These are phyloP conservation scores for Choristoneura fumiferana DNA, from an alignment of 1,140 invertebrate genomes.

Conservation along the genomic window DNA sequence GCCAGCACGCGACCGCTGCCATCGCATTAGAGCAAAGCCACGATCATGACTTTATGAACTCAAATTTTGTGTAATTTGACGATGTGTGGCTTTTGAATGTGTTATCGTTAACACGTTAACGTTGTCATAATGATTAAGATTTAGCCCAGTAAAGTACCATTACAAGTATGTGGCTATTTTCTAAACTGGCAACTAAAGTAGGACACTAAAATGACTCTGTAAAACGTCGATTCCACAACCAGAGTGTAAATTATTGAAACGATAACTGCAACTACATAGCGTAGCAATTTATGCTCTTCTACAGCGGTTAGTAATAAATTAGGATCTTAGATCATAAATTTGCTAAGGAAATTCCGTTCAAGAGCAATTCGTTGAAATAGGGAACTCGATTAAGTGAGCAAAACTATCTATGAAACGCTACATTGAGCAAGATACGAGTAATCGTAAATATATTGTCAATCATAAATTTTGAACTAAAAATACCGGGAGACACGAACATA, in stretches of 20 bases:
- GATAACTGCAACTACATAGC: slow-evolving; percentile 37
- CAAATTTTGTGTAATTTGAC: slow-evolving; percentile 28
- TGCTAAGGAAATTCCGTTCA: background rate
- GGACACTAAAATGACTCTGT: too few species aligned
- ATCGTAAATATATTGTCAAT: too few species aligned
- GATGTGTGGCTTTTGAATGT: background rate
- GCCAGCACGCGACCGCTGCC: slow-evolving; percentile 48
- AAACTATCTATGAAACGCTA: too few species aligned
- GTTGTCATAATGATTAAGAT: too few species aligned
- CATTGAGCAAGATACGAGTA: too few species aligned
- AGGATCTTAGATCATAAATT: slow-evolving; percentile 47
- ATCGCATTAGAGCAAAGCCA: slow-evolving; percentile 34
- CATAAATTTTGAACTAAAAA: too few species aligned
- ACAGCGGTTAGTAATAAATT: slow-evolving; percentile 55
- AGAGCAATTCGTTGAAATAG: background rate
- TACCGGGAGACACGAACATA: too few species aligned
- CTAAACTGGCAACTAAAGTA: too few species aligned
- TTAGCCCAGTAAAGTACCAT: too few species aligned
- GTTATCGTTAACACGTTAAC: too few species aligned
- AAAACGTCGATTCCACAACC: background rate
- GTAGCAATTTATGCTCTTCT: slow-evolving; percentile 58
- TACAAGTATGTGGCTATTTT: too few species aligned
- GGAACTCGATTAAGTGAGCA: too few species aligned
- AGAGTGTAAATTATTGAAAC: slow-evolving; percentile 32
- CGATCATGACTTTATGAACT: slow-evolving; percentile 34